These are phyloP conservation scores for Brachyhypopomus occidentalis DNA, from an alignment of 2,113 vertebrate genomes.

Conservation along the genomic window DNA sequence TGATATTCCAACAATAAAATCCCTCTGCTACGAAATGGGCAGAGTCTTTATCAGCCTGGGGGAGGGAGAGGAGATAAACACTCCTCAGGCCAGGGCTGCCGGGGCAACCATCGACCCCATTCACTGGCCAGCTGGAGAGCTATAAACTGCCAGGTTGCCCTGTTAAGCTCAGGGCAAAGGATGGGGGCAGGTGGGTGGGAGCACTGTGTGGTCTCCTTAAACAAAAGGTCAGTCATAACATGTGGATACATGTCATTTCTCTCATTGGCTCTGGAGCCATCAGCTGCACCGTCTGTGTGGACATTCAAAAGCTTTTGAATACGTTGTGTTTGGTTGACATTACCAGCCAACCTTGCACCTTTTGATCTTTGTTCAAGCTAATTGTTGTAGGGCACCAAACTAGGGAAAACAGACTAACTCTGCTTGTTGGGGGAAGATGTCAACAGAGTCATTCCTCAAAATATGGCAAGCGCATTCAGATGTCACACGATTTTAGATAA, in stretches of 20 bases:
- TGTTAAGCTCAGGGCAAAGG: constrained; percentile 22
- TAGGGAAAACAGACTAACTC: background rate
- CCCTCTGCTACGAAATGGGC: constrained; percentile 8
- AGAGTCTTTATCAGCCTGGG: background rate
- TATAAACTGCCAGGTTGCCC: constrained; percentile 33
- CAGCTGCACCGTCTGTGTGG: background rate
- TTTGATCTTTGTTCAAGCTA: background rate
- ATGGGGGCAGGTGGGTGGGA: constrained; percentile 32
- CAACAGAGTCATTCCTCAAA: background rate
- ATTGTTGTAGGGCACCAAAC: background rate
- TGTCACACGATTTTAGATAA: background rate
- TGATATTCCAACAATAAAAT: constrained; percentile 59
- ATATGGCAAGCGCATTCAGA: background rate
- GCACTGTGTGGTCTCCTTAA: background rate
- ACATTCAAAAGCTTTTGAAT: background rate
- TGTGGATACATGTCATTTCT: constrained; percentile 9
- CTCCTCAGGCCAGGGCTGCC: background rate
- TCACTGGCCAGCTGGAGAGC: constrained; percentile 16
- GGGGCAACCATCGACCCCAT: constrained; percentile 15
- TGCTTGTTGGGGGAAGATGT: background rate
- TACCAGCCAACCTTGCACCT: background rate
- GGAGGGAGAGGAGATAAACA: constrained; percentile 9
- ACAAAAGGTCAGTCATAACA: constrained; percentile 25
- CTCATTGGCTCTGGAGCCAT: background rate
- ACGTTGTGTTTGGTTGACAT: background rate